phyloP scores from a whole-genome alignment of 2,888 invertebrate genomes.

The Acheta domesticus region DNA sequence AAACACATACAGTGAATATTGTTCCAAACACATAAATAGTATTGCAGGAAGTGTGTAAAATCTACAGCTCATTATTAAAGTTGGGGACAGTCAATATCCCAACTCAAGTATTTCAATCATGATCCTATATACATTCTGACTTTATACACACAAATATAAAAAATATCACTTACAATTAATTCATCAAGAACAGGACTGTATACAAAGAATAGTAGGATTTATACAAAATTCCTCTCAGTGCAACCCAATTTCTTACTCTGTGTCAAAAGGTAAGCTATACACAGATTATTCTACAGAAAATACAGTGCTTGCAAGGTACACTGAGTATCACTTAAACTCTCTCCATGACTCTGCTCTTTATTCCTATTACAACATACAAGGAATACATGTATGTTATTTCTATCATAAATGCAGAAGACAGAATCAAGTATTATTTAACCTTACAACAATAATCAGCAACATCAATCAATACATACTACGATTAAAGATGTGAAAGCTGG shows the following conservation, averaged over 20 bases:
- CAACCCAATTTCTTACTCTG: not conserved
- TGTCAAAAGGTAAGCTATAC: not conserved
- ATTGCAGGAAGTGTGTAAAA: not conserved
- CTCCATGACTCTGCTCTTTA: too few species aligned
- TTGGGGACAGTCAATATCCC: not conserved
- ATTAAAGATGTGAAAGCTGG: not conserved
- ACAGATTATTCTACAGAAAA: not conserved
- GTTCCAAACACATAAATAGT: not conserved
- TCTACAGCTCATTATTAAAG: not conserved
- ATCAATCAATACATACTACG: not conserved
- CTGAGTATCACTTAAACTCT: not conserved
- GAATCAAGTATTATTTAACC: not conserved
- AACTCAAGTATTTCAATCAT: not conserved
- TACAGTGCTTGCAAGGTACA: not conserved
- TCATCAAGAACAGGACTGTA: constrained; percentile 2
- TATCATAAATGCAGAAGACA: not conserved
- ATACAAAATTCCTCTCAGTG: not conserved
- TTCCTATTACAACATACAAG: too few species aligned
- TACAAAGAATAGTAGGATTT: not conserved
- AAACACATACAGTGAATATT: not conserved
- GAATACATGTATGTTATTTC: too few species aligned
- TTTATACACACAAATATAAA: constrained; percentile 2
- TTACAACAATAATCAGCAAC: not conserved
- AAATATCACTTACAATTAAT: not conserved
- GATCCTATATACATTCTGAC: not conserved